A percentile compares a stretch with the other conserved stretches of the same genome.
Evolutionary conservation across 1,140 invertebrate species (phyloP).

Genomic region (Stratiolaelaps scimitus): DNA sequence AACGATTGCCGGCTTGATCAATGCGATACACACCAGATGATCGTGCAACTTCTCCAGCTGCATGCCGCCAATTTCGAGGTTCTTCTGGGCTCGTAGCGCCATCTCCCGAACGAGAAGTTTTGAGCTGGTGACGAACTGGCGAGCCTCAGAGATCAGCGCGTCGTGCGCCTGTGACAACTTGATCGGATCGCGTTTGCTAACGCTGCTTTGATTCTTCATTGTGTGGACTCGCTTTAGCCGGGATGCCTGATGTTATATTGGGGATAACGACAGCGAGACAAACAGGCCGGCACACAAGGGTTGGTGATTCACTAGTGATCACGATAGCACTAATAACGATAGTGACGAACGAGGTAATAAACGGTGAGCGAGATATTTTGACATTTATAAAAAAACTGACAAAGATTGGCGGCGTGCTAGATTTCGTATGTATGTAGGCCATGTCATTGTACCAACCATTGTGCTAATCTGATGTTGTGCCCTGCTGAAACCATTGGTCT

Average conservation of each 20-base stretch:
- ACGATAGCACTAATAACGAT: no score
- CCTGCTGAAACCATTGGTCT: neutral
- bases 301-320: no score
- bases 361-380: no score
- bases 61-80: conserved; percentile 1
- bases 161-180: conserved; percentile 50
- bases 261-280: no score
- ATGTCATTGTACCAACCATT: neutral
- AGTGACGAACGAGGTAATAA: no score
- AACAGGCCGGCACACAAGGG: no score
- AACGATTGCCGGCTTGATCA: no score
- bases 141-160: conserved; percentile 59
- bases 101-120: conserved; percentile 58
- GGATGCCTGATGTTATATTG: conserved; percentile 10
- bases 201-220: conserved; percentile 28
- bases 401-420: no score
- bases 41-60: conserved; percentile 44
- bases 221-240: conserved; percentile 5
- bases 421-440: no score
- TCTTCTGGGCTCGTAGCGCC: neutral
- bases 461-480: conserved; percentile 18
- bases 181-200: conserved; percentile 15
- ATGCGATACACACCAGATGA: conserved; percentile 49
- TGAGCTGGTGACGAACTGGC: conserved; percentile 65
- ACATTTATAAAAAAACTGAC: no score